Base-by-base conservation (phyloP, 2,797 vertebrate genomes). In the Poeciliopsis turneri region DNA sequence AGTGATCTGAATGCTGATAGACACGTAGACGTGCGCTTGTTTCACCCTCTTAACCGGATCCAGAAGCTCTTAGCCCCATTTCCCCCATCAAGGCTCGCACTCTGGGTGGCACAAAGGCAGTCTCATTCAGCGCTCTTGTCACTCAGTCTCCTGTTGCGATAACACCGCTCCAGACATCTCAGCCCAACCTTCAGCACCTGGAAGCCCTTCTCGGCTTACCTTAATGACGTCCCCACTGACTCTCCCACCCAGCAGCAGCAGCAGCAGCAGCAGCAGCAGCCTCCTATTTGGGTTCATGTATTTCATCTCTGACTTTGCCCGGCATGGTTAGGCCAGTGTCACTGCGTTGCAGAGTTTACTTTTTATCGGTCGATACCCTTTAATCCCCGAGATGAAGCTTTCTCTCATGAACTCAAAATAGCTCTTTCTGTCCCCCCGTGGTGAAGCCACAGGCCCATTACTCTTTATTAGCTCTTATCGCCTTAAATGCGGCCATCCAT, bases 381-480 rank as follows among this genome's bases (percentile, higher is more conserved):
- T 94, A 95, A 95, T 94, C 89, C 91, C 88, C 59, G 71, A 91
- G 90, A 93, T 94, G 89, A 95, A 90, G 90, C 93, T 92, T 94
- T 94, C 85, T 84, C 90, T 94, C 91, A 89, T 93, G 90, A 92
- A 93, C 94, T 92, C 89, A 92, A 90, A 94, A 93, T 93, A 94
- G 92, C 90, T 92, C 84, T 89, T 90, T 89, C 83, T 87, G 82
- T 88, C 88, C 89, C 85, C 91, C 41, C 39, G 8, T 77, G 72
- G 84, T 75, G 89, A 91, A 90, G 87, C 88, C 88, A 85, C 86
- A 45, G 85, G 86, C 86, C 92, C 90, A 94, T 95, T 95, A 94
- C 86, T 95, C 94, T 93, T 93, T 94, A 95, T 95, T 95, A 95
- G 91, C 92, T 93, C 92, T 92, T 92, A 94, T 89, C 79, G 84